Evolutionary conservation across 2,888 invertebrate genomes (phyloP).

Genomic region (Eristalinus sepulchralis): DNA sequence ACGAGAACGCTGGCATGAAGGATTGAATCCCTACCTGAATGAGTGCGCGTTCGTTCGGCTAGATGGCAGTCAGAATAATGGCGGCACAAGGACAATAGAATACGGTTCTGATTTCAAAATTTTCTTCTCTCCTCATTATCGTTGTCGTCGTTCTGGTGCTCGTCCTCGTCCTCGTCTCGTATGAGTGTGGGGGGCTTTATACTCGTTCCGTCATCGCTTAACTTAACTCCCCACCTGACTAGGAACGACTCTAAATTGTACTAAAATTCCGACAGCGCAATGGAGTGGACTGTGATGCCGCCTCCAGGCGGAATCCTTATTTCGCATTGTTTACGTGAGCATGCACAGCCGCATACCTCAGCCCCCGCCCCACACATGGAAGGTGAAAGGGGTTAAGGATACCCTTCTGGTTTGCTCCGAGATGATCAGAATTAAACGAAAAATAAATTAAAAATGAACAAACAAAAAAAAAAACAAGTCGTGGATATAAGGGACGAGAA

Average conservation of each 20-base stretch:
- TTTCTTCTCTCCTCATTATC: conserved; percentile 52
- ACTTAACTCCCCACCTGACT: background rate
- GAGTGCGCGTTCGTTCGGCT: conserved; percentile 30
- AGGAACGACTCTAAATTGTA: conserved; percentile 43
- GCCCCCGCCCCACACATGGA: background rate
- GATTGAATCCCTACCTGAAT: conserved; percentile 65
- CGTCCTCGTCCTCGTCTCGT: background rate
- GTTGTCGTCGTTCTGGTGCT: conserved; percentile 34
- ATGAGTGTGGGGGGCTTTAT: background rate
- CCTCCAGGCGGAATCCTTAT: conserved; percentile 44
- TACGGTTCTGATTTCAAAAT: conserved; percentile 60
- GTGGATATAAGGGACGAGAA: conserved; percentile 11
- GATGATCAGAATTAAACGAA: conserved; percentile 29
- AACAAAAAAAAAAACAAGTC: background rate
- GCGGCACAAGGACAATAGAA: conserved; percentile 59
- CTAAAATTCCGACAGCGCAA: conserved; percentile 29
- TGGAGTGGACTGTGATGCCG: conserved; percentile 27
- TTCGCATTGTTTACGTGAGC: conserved; percentile 56
- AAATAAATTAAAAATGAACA: conserved; percentile 25
- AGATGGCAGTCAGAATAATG: conserved; percentile 49
- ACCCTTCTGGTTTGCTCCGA: conserved; percentile 4
- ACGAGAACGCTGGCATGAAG: conserved; percentile 38
- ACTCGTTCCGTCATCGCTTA: background rate
- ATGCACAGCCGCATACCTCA: conserved; percentile 40
- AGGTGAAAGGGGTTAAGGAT: conserved; percentile 54